A percentile compares a stretch with the other conserved stretches of the same genome.
phyloP scores from a whole-genome alignment of 30 jellyfish, hydroid and myxozoan species.

The Turritopsis rubra region DNA sequence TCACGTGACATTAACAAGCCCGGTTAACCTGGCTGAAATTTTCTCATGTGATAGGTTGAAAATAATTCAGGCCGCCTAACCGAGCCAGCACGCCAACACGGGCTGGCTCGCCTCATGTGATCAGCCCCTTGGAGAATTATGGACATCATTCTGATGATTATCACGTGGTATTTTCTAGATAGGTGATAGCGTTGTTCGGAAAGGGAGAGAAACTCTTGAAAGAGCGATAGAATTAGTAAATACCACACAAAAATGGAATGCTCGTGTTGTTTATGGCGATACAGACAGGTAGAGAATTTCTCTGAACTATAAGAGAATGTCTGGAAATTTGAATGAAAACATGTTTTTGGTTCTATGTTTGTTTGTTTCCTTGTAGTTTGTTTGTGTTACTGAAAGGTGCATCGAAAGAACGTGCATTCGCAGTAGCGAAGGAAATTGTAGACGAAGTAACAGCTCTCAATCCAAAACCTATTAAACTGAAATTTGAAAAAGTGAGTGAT shows the following conservation, averaged over 20 bases:
- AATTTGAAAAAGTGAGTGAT: constrained; percentile 78
- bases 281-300: constrained; percentile 74
- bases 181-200: constrained; percentile 93
- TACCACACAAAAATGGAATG: constrained; percentile 78
- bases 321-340: background rate
- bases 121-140: too few relatives aligned
- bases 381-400: constrained; percentile 87
- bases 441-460: constrained; percentile 71
- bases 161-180: constrained; percentile 44
- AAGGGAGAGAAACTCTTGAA: constrained; percentile 92
- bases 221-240: constrained; percentile 72
- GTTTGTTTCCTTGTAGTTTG: constrained; percentile 32
- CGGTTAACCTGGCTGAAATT: too few relatives aligned
- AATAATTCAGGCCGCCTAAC: too few relatives aligned
- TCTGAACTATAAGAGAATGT: background rate
- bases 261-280: constrained; percentile 95
- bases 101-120: too few relatives aligned
- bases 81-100: too few relatives aligned
- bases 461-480: constrained; percentile 89
- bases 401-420: constrained; percentile 82
- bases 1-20: too few relatives aligned
- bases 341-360: background rate
- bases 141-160: too few relatives aligned
- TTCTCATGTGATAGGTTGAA: too few relatives aligned
- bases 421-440: constrained; percentile 65